A percentile compares a stretch with the other conserved stretches of the same genome.
phyloP scores from a whole-genome alignment of 1,140 invertebrate species.

The Drosophila bifasciata region DNA sequence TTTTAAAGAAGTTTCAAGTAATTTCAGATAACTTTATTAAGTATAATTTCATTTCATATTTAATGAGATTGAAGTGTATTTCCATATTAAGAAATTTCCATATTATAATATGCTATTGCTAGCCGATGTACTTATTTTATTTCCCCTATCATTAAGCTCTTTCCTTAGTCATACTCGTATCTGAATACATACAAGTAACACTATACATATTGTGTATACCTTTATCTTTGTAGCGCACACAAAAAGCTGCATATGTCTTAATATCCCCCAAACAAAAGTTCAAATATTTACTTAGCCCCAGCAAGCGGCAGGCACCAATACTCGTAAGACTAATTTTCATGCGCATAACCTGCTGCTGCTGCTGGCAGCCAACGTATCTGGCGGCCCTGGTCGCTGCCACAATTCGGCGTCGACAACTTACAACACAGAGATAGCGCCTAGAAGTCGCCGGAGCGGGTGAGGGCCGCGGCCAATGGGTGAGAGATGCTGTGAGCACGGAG shows the following conservation, averaged over 20 bases:
- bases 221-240: slow-evolving; percentile 7
- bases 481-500: slow-evolving; percentile 52
- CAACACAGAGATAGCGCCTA: slow-evolving; percentile 21
- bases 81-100: too few relatives aligned
- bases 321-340: slow-evolving; percentile 44
- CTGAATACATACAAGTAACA: too few relatives aligned
- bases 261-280: slow-evolving; percentile 32
- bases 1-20: too few relatives aligned
- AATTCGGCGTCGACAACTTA: slow-evolving; percentile 37
- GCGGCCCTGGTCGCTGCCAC: slow-evolving; percentile 37
- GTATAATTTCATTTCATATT: too few relatives aligned
- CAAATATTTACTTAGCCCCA: slow-evolving; percentile 54
- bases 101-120: too few relatives aligned
- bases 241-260: slow-evolving; percentile 15
- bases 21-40: too few relatives aligned
- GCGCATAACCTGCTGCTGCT: slow-evolving; percentile 32
- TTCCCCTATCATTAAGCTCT: too few relatives aligned
- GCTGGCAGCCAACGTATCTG: slow-evolving; percentile 18
- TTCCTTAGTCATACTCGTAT: too few relatives aligned
- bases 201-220: too few relatives aligned
- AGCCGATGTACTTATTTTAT: too few relatives aligned
- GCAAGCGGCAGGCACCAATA: neutral
- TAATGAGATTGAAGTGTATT: too few relatives aligned
- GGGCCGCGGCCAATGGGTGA: slow-evolving; percentile 12
- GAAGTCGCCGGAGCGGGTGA: slow-evolving; percentile 5